Evolutionary conservation across 2,113 vertebrate species (phyloP), one percentile per base, ranked within the genome.

Genomic region (Oryzias celebensis): DNA sequence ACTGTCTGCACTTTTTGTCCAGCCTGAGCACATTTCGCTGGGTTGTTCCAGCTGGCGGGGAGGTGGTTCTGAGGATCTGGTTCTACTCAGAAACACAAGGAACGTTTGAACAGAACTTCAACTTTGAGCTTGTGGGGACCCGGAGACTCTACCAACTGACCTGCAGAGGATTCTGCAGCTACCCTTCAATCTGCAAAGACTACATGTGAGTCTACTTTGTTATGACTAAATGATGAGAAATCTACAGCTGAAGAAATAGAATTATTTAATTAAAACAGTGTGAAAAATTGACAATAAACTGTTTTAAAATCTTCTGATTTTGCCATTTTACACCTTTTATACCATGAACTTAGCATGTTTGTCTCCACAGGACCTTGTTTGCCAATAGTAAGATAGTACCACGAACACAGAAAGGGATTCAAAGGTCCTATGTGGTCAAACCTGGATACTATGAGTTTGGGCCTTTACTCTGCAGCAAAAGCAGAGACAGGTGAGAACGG

Each of bases 391-490:
- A 90, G 68, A 83, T 81, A 61, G 80, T 82, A n/a, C 62, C 75
- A 14, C 68, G 85, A 1, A 15, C 44, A 2, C 64, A 87, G 2
- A 91, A 93, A 36, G 80, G 90, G 1, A 6, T 94, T 58, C 88
- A 83, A 66, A 97, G 94, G 84, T 84, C 93, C 2, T 98, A 94
- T 7, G 47, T 96, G 3, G 59, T 89, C 52, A 85, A 83, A 60
- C 65, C 70, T 0, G 83, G 89, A 0, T 78, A 82, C 8, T 98
- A 94, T 86, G 89, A 95, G 69, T 98, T 97, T 2, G 97, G 97
- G 14, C 94, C 96, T 0, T 86, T 99, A 71, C 89, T 96, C 12
- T 98, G 94, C 81, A 93, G 95, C 52, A 97, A 95, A 80, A 93
- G 90, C 53, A 94, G 94, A 87, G 94, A 96, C 31, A 91, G 93